Evolutionary conservation across 2,888 invertebrate genomes (phyloP), one percentile per base, ranked within the genome.

Genomic region (Copidosoma aretas): DNA sequence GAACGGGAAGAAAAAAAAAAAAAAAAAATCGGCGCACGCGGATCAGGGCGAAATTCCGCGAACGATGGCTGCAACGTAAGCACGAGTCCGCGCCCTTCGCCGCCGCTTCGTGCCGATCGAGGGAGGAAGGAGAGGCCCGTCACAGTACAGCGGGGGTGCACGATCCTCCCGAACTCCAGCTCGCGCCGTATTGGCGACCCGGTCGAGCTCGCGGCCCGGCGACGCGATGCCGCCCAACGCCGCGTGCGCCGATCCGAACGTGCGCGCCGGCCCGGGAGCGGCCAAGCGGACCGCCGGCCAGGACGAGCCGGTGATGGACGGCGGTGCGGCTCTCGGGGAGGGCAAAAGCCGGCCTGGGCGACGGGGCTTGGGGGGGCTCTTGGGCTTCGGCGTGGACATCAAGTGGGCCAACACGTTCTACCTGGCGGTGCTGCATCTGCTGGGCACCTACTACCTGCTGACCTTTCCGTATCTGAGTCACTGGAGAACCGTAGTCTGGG

Each of bases 321-420:
- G 8, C 32, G 32, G 32, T 32, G 58, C 43, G 24, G 64, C 51
- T 1, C n/a, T 68, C 17, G 59, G 60, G 14, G 21, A 62, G 24
- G 32, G 12, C 43, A 15, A 46, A 8, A 15, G 43, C 43, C 43
- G 43, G 10, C 41, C 41, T 14, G 41, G 14, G 41, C 43, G 15
- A 17, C 1, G 12, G 3, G 43, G 3, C 43, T 46, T 12, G 10
- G 53, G 21, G n/a, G 59, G 64, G 14, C 39, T 41, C 4, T 76
- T 77, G 66, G 60, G 87, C 5, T 89, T 89, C 68, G 77, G 86
- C 51, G 88, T 89, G 0, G 86, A 88, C 0, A 84, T 91, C 8
- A 87, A 87, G 75, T 91, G 90, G 90, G 80, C 80, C 32, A 89
- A 89, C 76, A 83, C 87, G 10, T 83, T 89, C 60, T 77, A 83